Evolutionary conservation across 2,113 vertebrate species (phyloP).

Genomic region (Morone chrysops): DNA sequence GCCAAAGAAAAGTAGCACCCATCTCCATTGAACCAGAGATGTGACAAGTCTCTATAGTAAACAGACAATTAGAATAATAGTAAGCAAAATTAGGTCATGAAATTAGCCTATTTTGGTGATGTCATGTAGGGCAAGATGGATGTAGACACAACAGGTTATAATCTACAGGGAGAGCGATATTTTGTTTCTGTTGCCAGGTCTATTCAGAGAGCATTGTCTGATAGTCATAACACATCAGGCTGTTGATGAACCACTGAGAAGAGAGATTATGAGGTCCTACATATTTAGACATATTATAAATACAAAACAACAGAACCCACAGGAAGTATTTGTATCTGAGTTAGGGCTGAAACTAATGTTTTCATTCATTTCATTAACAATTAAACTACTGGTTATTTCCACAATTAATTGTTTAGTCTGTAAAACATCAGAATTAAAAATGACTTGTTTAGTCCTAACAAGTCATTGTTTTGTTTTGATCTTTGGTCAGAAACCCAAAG

Average conservation of each 20-base stretch:
- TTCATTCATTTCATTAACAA: too few species aligned
- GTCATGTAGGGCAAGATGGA: conserved; percentile 4
- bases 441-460: too few species aligned
- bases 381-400: too few species aligned
- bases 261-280: neutral
- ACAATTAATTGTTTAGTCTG: neutral
- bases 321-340: neutral
- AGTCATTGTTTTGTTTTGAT: too few species aligned
- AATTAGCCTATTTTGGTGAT: conserved; percentile 12
- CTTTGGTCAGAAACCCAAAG: neutral
- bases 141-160: neutral
- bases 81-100: conserved; percentile 31
- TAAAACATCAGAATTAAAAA: neutral
- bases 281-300: neutral
- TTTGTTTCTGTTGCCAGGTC: neutral
- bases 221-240: neutral
- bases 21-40: conserved; percentile 3
- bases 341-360: neutral
- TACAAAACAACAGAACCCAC: neutral
- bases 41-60: neutral
- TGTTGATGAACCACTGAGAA: neutral
- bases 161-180: neutral
- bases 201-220: neutral
- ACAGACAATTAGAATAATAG: conserved; percentile 5
- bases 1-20: conserved; percentile 12